These are phyloP conservation scores for Callipepla squamata DNA, from an alignment of 2,113 vertebrate genomes.

Conservation along the genomic window DNA sequence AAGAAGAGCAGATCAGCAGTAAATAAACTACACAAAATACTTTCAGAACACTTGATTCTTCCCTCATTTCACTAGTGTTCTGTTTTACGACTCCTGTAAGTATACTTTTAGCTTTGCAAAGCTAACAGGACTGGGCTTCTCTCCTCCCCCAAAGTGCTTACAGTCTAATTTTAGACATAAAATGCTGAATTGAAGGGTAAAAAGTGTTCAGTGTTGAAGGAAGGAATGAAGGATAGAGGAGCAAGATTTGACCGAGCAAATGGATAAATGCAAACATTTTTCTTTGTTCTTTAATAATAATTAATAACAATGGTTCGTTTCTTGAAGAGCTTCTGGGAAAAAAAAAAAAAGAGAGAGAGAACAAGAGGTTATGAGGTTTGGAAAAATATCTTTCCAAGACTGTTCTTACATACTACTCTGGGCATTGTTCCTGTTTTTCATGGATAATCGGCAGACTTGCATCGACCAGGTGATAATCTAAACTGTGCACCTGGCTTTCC, in stretches of 20 bases:
- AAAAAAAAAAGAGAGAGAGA: not conserved
- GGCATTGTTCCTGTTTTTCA: not conserved
- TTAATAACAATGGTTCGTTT: not conserved
- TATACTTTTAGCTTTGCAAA: not conserved
- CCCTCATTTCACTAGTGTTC: not conserved
- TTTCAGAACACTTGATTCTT: not conserved
- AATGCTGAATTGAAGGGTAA: not conserved
- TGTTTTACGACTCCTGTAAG: not conserved
- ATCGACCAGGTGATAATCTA: constrained; percentile 7
- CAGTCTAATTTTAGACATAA: not conserved
- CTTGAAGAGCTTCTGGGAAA: not conserved
- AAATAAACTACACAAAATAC: not conserved
- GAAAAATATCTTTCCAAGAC: not conserved
- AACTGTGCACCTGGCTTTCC: constrained; percentile 22
- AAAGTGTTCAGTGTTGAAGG: not conserved
- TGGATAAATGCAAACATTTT: constrained; percentile 9
- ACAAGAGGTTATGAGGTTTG: not conserved
- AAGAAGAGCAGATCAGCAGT: not conserved
- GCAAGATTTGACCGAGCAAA: not conserved
- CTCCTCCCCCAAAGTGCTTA: not conserved
- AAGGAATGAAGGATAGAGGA: not conserved
- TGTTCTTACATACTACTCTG: not conserved
- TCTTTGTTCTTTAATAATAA: not conserved
- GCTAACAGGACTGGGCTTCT: not conserved
- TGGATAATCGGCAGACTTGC: not conserved